Base-by-base conservation (phyloP, 2,888 invertebrate species). In the Drosophila pseudotakahashii region DNA sequence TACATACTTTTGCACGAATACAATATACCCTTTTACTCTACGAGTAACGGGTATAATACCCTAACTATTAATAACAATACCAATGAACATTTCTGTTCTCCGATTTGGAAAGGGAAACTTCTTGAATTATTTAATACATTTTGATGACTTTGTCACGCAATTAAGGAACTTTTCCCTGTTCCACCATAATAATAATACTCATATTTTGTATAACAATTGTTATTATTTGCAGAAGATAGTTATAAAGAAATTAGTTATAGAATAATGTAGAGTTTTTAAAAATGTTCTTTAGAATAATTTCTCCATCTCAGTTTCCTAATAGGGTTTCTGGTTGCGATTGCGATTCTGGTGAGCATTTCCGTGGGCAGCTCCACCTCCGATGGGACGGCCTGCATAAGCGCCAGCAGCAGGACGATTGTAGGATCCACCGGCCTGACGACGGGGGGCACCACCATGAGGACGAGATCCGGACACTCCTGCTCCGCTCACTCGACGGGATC, bases 301-400 rank as follows among this genome's bases (percentile, higher is more conserved):
- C 4, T 19, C 4, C 2, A 9, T 10, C 10, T 32, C 13, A 6
- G 10, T 11, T 39, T n/a, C 7, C 9, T 66, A 66, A 32, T 62
- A 34, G 0, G 62, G 62, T n/a, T 62, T 60, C 45, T 62, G 61
- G 7, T 23, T 37, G 30, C 30, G 61, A 10, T 23, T 47, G 42
- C 19, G 16, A 10, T 39, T 52, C 58, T 60, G 23, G 13, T 64
- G 64, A 2, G 13, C 36, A 23, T 51, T 37, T 32, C 64, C 64
- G 19, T 45, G 30, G 3, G 14, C 42, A 7, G 36, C n/a, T 37
- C 14, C 44, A n/a, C 37, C 58, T 14, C 37, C 58, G 30, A 57
- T 37, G 2, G 58, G 32, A 32, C 32, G 42, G 7, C 41, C 53
- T 19, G 7, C n/a, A 9, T 60, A 14, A 6, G 16, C 19, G 14